phyloP scores from a whole-genome alignment of 2,113 vertebrate species.

The Pelvicachromis taeniatus region DNA sequence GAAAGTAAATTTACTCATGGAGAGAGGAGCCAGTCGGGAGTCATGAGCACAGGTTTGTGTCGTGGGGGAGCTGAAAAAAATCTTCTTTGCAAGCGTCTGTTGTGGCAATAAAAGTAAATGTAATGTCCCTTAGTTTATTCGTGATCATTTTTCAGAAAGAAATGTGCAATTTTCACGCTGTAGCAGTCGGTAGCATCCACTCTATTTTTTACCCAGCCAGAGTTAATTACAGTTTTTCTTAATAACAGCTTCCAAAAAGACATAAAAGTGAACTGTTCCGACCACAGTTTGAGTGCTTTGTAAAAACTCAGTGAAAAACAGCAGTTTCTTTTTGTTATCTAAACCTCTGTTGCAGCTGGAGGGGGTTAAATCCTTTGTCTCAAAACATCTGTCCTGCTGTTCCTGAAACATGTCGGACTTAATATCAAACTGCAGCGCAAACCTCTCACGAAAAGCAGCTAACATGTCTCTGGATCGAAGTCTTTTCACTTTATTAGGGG shows the following conservation, averaged over 20 bases:
- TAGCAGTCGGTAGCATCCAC: conserved; percentile 7
- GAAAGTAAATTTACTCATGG: conserved; percentile 74
- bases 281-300: background rate
- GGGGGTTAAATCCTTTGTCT: conserved; percentile 66
- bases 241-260: conserved; percentile 47
- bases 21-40: conserved; percentile 71
- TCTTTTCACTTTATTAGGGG: background rate
- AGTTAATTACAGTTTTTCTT: conserved; percentile 59
- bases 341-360: conserved; percentile 29
- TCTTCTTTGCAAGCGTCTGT: background rate
- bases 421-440: background rate
- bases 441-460: background rate
- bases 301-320: background rate
- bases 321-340: background rate
- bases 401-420: conserved; percentile 17
- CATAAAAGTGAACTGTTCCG: background rate
- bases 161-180: background rate
- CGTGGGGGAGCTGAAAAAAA: conserved; percentile 36
- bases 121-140: background rate
- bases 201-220: conserved; percentile 28
- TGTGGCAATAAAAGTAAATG: background rate
- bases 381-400: conserved; percentile 67
- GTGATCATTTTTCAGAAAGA: background rate
- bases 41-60: conserved; percentile 83
- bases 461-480: background rate